Base-by-base conservation (phyloP, 2,888 invertebrate genomes). In the Spatulosminthurus flaviceps region DNA sequence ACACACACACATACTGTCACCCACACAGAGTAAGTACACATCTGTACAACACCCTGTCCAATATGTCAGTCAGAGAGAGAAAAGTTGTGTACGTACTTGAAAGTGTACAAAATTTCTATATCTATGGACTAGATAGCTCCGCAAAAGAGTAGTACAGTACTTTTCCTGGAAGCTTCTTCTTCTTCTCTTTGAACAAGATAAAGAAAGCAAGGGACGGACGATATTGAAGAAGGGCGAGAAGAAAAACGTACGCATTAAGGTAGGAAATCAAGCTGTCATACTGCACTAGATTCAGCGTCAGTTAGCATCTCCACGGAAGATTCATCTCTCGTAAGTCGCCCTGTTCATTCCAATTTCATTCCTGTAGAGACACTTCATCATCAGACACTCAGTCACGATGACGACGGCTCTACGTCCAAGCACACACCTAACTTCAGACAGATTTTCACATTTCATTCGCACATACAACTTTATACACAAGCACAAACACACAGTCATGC, bases 181-280 rank as follows among this genome's bases (percentile, higher is more conserved):
- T n/a, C n/a, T n/a, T n/a, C 34, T 34, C 34, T 34, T 34, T 34
- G 34, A 34, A 34, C 34, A 34, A 34, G 34, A 34, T 34, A 34
- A 34, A 74, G 60, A 61, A 51, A 64, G 21, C 43, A 74, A n/a
- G 19, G 34, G 43, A 60, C 51, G 77, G n/a, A 51, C 11, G 43
- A 42, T n/a, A 19, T 16, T 4, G 51, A 60, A 43, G n/a, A n/a
- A n/a, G n/a, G 74, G 60, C 24, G 64, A 34, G 64, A 67, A 66
- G 42, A 26, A 42, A 73, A 42, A 43, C 71, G 26, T 26, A 71
- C 67, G 71, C 79, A 80, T 77, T 78, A 82, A 79, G 82, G 81
- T 80, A 83, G 79, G 76, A 81, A 82, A 80, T 81, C 81, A 83
- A 81, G 81, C 82, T 83, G 83, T 83, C 83, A 82, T 67, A 80